phyloP scores from a whole-genome alignment of 2,797 vertebrate genomes.

The Leucoraja ocellata region DNA sequence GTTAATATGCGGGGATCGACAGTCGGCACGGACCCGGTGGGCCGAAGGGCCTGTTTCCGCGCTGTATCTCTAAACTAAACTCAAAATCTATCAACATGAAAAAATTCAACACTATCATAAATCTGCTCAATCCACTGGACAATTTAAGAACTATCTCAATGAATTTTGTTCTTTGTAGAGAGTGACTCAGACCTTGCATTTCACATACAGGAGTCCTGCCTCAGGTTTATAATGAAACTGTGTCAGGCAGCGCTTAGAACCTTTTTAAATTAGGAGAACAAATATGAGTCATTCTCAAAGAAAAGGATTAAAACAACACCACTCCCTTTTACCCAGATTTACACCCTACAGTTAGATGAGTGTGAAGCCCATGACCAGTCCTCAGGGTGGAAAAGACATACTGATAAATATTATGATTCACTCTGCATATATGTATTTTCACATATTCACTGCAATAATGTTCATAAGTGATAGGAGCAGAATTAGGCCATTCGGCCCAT shows the following conservation, averaged over 20 bases:
- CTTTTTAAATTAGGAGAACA: neutral
- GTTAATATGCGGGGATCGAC: no score
- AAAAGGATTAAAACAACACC: neutral
- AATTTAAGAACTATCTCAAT: neutral
- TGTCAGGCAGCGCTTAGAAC: neutral
- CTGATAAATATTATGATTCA: neutral
- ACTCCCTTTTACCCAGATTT: neutral
- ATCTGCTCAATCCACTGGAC: neutral
- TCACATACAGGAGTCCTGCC: neutral
- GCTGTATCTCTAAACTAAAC: no score
- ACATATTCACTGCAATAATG: neutral
- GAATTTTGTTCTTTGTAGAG: neutral
- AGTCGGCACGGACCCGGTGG: no score
- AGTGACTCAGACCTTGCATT: conserved; percentile 8
- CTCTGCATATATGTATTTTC: neutral
- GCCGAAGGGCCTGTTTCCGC: no score
- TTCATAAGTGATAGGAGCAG: no score
- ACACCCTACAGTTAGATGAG: neutral
- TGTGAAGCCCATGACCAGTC: neutral
- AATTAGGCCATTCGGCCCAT: no score
- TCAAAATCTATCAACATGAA: neutral
- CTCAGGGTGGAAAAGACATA: neutral
- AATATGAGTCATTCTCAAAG: neutral
- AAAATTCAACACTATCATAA: neutral
- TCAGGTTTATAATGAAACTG: neutral